Conservation (phyloP, 2,888 invertebrate genomes). For the Scaptodrosophila latifasciaeformis region DNA sequence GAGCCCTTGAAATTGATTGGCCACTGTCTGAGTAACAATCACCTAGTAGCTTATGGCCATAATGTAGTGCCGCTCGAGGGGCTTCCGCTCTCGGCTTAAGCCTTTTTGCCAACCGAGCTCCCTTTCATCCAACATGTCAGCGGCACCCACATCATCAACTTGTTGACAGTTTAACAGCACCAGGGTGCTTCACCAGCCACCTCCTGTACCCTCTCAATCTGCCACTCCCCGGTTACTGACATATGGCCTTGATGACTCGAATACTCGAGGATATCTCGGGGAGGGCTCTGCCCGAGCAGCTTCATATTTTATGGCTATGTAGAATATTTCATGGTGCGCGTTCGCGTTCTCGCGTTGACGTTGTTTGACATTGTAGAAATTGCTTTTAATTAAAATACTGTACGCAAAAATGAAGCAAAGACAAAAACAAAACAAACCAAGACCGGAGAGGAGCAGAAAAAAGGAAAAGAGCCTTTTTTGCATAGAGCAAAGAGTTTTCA, state of each 20-base stretch:
- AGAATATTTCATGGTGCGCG: conserved; percentile 41
- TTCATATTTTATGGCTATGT: conserved; percentile 35
- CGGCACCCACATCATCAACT: conserved; percentile 53
- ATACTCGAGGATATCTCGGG: background rate
- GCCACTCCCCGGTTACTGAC: background rate
- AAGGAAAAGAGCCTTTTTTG: too few species aligned
- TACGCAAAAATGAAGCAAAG: conserved; percentile 8
- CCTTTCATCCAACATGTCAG: conserved; percentile 35
- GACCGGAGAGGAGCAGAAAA: too few species aligned
- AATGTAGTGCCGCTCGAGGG: background rate
- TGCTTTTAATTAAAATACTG: conserved; percentile 56
- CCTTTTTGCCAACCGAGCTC: too few species aligned
- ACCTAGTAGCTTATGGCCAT: background rate
- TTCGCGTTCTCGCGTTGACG: conserved; percentile 34
- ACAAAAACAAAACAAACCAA: background rate
- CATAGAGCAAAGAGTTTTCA: too few species aligned
- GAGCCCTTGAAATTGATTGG: conserved; percentile 53
- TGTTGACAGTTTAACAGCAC: conserved; percentile 56
- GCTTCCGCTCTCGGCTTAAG: too few species aligned
- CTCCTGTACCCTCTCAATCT: background rate
- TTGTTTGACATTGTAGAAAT: conserved; percentile 56
- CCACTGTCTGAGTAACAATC: background rate
- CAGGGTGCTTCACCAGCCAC: background rate
- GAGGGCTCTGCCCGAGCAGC: background rate
- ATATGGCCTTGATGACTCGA: background rate